Evolutionary conservation across 2,888 invertebrate genomes (phyloP), one percentile per base, ranked within the genome.

Genomic region (Ametastegia equiseti): DNA sequence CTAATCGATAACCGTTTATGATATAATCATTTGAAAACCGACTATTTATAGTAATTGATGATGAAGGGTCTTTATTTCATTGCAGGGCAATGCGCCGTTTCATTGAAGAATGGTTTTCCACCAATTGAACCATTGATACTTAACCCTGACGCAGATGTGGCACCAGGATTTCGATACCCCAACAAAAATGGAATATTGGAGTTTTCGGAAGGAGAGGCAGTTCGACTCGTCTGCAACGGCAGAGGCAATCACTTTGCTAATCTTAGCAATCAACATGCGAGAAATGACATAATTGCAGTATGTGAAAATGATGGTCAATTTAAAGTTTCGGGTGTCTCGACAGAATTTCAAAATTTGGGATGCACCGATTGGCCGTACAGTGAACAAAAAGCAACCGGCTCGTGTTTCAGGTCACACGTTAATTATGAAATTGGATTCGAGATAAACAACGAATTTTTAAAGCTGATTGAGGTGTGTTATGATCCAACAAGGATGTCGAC

Each of bases 61-160:
- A 1, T 42, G 11, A 42, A 7, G 42, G 42, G 42, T 1, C 33
- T 6, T 39, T 23, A 11, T 50, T 0, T 47, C 39, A 0, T 65
- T 65, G 7, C 45, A 80, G 80, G 39, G 19, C 84, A 82, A 27
- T 94, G 94, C 85, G 86, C 89, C 2, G 88, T 94, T 79, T 91
- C 92, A 69, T 90, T 92, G 2, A 92, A 92, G 65, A 92, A 93
- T 15, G 94, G 94, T 84, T 90, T 94, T 2, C 92, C 92, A 0
- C 92, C 93, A 81, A 94, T 94, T 0, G 95, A 95, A 87, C 94
- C 95, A 0, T 91, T 95, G 4, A 93, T 94, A 85, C 87, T 95
- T 30, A 78, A 60, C 0, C 65, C 80, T 39, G 80, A 23, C 6
- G n/a, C n/a, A n/a, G n/a, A n/a, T 4, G 15, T 23, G 79, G 54